Percentiles rank a stretch among this genome's conserved stretches.
These are phyloP conservation scores for Morus bassanus DNA, from an alignment of 2,797 vertebrate species.

Conservation along the genomic window DNA sequence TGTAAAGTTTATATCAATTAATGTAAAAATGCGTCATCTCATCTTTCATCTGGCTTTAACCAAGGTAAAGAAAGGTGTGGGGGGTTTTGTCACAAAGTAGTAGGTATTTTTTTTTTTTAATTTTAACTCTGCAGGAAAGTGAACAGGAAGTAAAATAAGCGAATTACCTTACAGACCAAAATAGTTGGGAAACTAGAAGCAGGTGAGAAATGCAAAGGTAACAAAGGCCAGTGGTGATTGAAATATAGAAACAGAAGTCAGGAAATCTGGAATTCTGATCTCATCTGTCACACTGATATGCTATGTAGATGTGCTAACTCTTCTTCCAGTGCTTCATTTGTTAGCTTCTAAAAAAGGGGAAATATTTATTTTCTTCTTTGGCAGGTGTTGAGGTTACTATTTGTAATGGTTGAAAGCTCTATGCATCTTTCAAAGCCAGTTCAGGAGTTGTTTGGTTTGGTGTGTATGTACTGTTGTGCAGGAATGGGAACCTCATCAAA, in stretches of 20 bases:
- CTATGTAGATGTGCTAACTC: background rate
- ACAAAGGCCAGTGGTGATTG: background rate
- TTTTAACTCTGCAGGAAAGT: background rate
- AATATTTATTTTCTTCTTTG: background rate
- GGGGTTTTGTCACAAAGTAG: background rate
- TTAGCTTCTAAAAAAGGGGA: background rate
- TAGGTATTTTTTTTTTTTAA: background rate
- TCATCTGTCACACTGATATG: background rate
- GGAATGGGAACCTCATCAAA: fast-evolving
- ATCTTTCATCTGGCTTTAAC: background rate
- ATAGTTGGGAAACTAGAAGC: background rate
- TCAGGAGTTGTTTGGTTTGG: background rate
- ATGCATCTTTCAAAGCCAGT: background rate
- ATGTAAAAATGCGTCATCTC: background rate
- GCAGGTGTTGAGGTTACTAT: background rate
- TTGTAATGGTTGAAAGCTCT: background rate
- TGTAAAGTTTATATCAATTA: background rate
- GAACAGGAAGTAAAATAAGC: background rate
- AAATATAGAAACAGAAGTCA: background rate
- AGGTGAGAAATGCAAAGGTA: background rate
- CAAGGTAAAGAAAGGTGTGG: background rate
- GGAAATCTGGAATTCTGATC: background rate
- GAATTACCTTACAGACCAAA: background rate
- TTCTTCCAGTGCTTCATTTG: background rate
- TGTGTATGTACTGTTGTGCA: too few relatives aligned